Evolutionary conservation across 2,113 vertebrate genomes (phyloP).

Genomic region (Phasianus colchicus): DNA sequence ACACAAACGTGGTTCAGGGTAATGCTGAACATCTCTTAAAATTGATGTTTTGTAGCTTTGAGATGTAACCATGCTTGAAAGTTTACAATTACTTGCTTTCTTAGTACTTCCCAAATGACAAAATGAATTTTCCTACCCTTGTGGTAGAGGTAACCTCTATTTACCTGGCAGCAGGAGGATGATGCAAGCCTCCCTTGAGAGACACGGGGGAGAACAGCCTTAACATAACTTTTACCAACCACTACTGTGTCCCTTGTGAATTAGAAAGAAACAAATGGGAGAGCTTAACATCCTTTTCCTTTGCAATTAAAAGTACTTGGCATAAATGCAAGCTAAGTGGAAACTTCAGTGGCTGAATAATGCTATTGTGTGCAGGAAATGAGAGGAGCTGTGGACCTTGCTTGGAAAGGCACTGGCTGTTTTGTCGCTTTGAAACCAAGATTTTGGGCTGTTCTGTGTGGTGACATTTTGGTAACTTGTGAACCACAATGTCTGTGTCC

Average conservation of each 20-base stretch:
- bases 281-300: slow-evolving; percentile 69
- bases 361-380: slow-evolving; percentile 69
- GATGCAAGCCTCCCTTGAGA: neutral
- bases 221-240: slow-evolving; percentile 40
- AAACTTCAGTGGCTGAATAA: slow-evolving; percentile 68
- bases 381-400: slow-evolving; percentile 32
- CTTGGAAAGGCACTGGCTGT: slow-evolving; percentile 48
- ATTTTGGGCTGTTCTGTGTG: neutral
- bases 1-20: neutral
- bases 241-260: slow-evolving; percentile 26
- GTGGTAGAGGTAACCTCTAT: neutral
- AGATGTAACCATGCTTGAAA: neutral
- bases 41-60: neutral
- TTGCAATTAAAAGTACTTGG: slow-evolving; percentile 71
- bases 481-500: neutral
- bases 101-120: neutral
- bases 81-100: neutral
- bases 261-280: slow-evolving; percentile 55
- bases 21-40: neutral
- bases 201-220: neutral
- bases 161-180: neutral
- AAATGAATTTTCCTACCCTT: neutral
- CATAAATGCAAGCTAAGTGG: slow-evolving; percentile 70
- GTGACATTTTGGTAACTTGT: slow-evolving; percentile 25
- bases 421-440: slow-evolving; percentile 40